Evolutionary conservation across 2,113 vertebrate genomes (phyloP), one percentile per base, ranked within the genome.

Genomic region (Oenanthe melanoleuca): DNA sequence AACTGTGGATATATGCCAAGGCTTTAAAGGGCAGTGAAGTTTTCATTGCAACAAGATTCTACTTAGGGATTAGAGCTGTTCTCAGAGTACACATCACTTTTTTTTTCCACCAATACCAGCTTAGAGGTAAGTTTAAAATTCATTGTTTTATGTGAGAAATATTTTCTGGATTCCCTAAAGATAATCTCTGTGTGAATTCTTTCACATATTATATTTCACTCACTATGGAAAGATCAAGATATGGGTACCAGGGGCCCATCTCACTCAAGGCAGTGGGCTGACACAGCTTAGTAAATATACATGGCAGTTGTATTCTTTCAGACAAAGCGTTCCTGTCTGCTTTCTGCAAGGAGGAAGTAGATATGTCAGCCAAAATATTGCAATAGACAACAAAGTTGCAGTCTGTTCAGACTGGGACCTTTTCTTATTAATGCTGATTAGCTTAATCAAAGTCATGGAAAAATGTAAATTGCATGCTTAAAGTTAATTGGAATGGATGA

Each of bases 11-110:
- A 52, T 74, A 59, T 89, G 93, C 81, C 95, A 92, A 75, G 50
- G 50, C 28, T 93, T 92, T 79, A 94, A 97, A 96, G 81, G 86
- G 87, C 93, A 92, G 59, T 73, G n/a, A 83, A 90, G 61, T 86
- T 93, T 96, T 96, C 64, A 52, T 86, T 94, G 61, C 78, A 66
- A 59, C 9, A 81, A 53, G 63, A 67, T 88, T 81, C 86, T 84
- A 0, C 80, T 74, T 53, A 5, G 66, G 91, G 37, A 80, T 94
- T 92, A 88, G 59, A 92, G 34, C 38, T 66, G 38, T 66, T 91
- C 56, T 90, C 65, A 31, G 70, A 69, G 29, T 56, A 61, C 47
- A 38, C n/a, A 38, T 79, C 38, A 28, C 16, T 52, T 77, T 22
- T 34, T 14, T 23, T 5, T 1, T 0, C 1, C 13, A 42, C 3